These are phyloP conservation scores for Oostethus manadensis DNA, from an alignment of 2,113 vertebrate species.

Conservation along the genomic window DNA sequence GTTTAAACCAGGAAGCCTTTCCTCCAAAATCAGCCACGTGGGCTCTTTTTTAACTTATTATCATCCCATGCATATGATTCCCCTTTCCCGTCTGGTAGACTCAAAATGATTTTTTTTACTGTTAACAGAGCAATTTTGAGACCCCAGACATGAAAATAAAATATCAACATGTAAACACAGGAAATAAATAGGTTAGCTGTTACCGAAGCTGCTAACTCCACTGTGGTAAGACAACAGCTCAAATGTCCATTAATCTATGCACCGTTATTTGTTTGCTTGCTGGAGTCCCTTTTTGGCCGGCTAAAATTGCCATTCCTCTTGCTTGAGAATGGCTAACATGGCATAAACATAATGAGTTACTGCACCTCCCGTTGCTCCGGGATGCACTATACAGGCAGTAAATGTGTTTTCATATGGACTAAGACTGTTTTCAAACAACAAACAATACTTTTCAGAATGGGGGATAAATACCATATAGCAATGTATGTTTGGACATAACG, in stretches of 20 bases:
- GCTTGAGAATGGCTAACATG: not conserved
- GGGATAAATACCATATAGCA: not conserved
- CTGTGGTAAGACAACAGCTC: too few relatives aligned
- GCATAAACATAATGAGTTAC: not conserved
- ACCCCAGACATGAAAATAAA: too few relatives aligned
- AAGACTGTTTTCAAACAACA: not conserved
- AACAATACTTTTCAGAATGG: not conserved
- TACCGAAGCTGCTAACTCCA: too few relatives aligned
- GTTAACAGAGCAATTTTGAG: too few relatives aligned
- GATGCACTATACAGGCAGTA: not conserved
- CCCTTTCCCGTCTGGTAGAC: too few relatives aligned
- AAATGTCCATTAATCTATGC: too few relatives aligned
- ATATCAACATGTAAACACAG: too few relatives aligned
- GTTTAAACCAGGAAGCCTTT: constrained; percentile 40
- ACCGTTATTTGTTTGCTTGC: too few relatives aligned
- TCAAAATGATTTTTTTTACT: too few relatives aligned
- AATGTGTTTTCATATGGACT: not conserved
- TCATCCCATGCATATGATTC: not conserved
- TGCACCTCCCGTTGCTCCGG: not conserved
- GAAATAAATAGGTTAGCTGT: too few relatives aligned
- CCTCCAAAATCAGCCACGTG: constrained; percentile 35
- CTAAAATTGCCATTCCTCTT: too few relatives aligned
- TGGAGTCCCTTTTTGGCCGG: too few relatives aligned
- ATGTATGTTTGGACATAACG: constrained; percentile 12
- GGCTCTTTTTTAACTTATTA: constrained; percentile 6